phyloP scores from a whole-genome alignment of 2,888 invertebrate species.

The Druceiella hillmani region DNA sequence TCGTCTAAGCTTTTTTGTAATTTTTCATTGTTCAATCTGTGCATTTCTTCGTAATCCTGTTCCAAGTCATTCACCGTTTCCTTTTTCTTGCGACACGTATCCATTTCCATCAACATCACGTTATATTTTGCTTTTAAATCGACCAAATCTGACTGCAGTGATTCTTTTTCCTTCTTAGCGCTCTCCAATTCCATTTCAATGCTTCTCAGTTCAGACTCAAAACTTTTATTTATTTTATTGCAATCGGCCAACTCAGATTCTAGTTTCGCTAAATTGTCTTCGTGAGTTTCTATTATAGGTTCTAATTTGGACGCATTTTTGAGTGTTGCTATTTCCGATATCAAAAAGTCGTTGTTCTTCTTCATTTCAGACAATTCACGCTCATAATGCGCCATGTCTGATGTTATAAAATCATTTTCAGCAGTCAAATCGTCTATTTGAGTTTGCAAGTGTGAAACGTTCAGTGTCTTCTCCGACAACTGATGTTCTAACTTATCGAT shows the following conservation, averaged over 20 bases:
- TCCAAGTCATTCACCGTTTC: slow-evolving; percentile 48
- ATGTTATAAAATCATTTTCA: slow-evolving; percentile 46
- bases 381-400: slow-evolving; percentile 50
- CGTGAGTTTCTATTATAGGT: slow-evolving; percentile 67
- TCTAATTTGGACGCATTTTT: slow-evolving; percentile 62
- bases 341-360: slow-evolving; percentile 65
- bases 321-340: slow-evolving; percentile 58
- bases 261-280: slow-evolving; percentile 59
- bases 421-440: slow-evolving; percentile 52
- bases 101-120: slow-evolving; percentile 40
- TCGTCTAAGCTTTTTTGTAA: slow-evolving; percentile 34
- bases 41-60: slow-evolving; percentile 33
- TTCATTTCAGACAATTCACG: slow-evolving; percentile 60
- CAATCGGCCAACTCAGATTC: slow-evolving; percentile 62
- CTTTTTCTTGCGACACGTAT: slow-evolving; percentile 39
- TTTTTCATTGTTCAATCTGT: slow-evolving; percentile 31
- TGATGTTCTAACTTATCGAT: slow-evolving; percentile 53
- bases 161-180: slow-evolving; percentile 39
- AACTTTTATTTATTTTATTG: slow-evolving; percentile 50
- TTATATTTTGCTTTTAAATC: slow-evolving; percentile 52
- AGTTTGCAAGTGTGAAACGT: slow-evolving; percentile 44
- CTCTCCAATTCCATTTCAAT: slow-evolving; percentile 51
- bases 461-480: slow-evolving; percentile 52
- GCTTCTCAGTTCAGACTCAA: slow-evolving; percentile 55
- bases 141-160: slow-evolving; percentile 47